Evolutionary conservation across 1,140 invertebrate species (phyloP).

Genomic region (Penaeus vannamei): DNA sequence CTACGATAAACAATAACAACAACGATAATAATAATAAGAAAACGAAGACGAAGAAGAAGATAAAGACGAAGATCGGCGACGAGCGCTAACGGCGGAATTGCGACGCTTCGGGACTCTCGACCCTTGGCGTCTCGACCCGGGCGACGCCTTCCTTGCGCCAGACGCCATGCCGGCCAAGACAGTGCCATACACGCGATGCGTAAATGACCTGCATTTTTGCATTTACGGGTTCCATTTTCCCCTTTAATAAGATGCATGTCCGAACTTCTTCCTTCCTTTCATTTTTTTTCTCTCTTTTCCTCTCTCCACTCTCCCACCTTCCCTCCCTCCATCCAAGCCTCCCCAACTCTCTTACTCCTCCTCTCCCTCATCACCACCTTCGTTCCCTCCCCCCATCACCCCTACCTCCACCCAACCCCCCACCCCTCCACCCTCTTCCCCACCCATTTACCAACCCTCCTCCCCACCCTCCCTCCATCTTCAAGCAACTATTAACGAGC

Average conservation of each 20-base stretch:
- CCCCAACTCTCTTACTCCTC: neutral
- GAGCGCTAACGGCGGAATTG: no score
- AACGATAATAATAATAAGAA: no score
- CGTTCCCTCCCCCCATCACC: neutral
- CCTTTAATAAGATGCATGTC: neutral
- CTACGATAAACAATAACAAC: no score
- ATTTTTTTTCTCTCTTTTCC: neutral
- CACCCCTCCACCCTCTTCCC: neutral
- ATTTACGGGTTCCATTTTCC: no score
- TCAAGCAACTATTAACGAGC: constrained; percentile 47
- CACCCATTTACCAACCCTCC: neutral
- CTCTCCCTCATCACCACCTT: neutral
- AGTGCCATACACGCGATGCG: no score
- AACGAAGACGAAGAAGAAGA: no score
- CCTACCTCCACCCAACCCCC: constrained; percentile 1
- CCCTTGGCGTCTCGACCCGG: no score
- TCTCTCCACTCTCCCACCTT: neutral
- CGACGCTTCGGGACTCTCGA: no score
- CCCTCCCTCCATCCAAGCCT: neutral
- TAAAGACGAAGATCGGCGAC: no score
- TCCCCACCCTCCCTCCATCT: neutral
- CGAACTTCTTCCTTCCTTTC: neutral
- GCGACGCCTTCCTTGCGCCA: no score
- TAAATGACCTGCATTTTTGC: no score
- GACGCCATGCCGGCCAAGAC: no score